Conservation (phyloP, 2,113 vertebrate genomes). For the Campylorhamphus procurvoides region DNA sequence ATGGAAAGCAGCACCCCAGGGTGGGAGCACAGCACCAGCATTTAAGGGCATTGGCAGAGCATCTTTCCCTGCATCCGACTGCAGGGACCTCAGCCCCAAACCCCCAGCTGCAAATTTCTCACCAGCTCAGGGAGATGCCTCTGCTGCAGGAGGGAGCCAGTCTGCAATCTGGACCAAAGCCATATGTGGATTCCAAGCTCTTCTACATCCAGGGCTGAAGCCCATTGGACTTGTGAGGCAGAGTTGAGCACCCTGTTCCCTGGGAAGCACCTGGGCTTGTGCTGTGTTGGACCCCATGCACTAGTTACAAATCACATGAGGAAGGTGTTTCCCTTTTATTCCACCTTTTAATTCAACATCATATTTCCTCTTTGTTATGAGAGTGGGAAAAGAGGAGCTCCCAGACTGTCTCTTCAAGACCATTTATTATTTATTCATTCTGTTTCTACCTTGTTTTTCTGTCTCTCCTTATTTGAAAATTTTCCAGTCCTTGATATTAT, state of each 20-base stretch:
- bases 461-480: slow-evolving; percentile 23
- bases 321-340: neutral
- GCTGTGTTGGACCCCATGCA: rapidly evolving
- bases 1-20: neutral
- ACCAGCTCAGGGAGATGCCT: neutral
- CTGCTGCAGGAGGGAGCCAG: neutral
- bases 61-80: rapidly evolving
- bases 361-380: neutral
- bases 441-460: slow-evolving; percentile 56
- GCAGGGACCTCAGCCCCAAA: neutral
- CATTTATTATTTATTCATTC: slow-evolving; percentile 63
- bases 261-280: rapidly evolving
- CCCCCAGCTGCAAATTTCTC: neutral
- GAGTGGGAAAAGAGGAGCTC: neutral
- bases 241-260: neutral
- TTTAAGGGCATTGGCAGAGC: neutral
- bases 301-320: neutral
- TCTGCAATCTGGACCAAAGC: neutral
- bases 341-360: slow-evolving; percentile 1
- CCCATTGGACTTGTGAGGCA: neutral
- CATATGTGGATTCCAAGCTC: neutral
- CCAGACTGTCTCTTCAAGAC: slow-evolving; percentile 15
- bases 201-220: neutral
- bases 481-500: slow-evolving; percentile 32
- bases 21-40: rapidly evolving